Base-by-base conservation (phyloP, 2,113 vertebrate genomes). In the Heterotilapia buettikoferi region DNA sequence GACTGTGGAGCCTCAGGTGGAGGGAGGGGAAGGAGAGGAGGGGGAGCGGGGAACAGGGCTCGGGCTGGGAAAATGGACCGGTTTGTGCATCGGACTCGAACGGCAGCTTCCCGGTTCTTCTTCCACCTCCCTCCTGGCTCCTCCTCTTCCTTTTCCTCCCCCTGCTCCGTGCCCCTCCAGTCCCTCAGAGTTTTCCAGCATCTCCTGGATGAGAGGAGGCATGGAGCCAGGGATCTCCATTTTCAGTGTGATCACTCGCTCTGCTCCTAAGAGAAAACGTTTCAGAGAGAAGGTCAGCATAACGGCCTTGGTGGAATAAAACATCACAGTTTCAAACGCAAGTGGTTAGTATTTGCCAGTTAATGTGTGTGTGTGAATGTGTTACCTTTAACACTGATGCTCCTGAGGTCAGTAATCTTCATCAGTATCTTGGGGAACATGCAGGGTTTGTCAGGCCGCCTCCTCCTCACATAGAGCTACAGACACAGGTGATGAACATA, bases 41-140 rank as follows among this genome's bases (percentile, higher is more conserved):
- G 97, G 97, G 89, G 97, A 97, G 95, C 96, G 97, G 93, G 96
- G 97, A 53, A 92, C 94, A 1, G 97, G 97, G 91, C 97, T 98
- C 83, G 94, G 97, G 94, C 97, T 97, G 93, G 96, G 95, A 9
- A 97, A 98, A 86, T 14, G 7, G 12, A 73, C 24, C 0, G 84
- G 81, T 24, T 96, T 97, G 68, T 97, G 97, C 0, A 97, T 97
- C 4, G 96, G 96, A 92, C 97, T 97, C 47, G 96, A 96, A 89
- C 96, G 97, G 90, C 96, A 96, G 95, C 96, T 91, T 40, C 73
- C 80, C 1, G 83, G 19, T 2, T 92, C 87, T 3, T 82, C 40
- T 24, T 88, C 43, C 1, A 89, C 88, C 47, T 92, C 90, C 38
- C 79, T 84, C 40, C 18, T 21, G 5, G 86, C 53, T 54, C 82